Evolutionary conservation across 2,113 vertebrate species (phyloP).

Genomic region (Chaetodon auriga): DNA sequence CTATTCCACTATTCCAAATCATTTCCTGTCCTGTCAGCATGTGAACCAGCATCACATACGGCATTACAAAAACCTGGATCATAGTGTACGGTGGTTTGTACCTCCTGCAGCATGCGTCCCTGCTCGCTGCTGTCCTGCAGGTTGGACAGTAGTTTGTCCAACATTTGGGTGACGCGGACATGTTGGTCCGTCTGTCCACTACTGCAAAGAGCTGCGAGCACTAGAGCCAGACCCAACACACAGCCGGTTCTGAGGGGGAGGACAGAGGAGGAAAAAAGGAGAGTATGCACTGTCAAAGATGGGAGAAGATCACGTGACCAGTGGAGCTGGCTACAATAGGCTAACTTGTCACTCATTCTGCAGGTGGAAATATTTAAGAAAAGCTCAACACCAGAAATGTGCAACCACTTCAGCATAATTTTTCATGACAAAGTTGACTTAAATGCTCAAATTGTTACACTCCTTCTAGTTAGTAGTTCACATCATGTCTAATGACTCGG

Average conservation of each 20-base stretch:
- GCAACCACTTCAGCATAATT: background rate
- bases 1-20: background rate
- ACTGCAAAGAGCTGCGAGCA: slow-evolving; percentile 88
- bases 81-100: slow-evolving; percentile 58
- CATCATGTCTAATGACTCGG: background rate
- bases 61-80: too few relatives aligned
- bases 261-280: background rate
- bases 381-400: background rate
- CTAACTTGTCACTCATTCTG: too few relatives aligned
- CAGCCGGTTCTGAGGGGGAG: slow-evolving; percentile 78
- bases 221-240: slow-evolving; percentile 90
- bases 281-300: too few relatives aligned
- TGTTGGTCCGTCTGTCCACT: slow-evolving; percentile 83
- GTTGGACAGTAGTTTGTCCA: slow-evolving; percentile 84
- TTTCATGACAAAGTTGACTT: background rate
- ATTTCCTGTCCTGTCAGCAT: background rate
- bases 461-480: background rate
- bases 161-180: slow-evolving; percentile 73
- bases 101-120: slow-evolving; percentile 93
- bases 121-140: slow-evolving; percentile 86
- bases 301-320: background rate
- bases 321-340: too few relatives aligned
- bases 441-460: background rate
- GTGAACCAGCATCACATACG: too few relatives aligned
- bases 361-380: background rate